Percentiles rank a stretch among this genome's conserved stretches.
These are phyloP conservation scores for Digitonthophagus gazella DNA, from an alignment of 2,888 invertebrate genomes.

Conservation along the genomic window DNA sequence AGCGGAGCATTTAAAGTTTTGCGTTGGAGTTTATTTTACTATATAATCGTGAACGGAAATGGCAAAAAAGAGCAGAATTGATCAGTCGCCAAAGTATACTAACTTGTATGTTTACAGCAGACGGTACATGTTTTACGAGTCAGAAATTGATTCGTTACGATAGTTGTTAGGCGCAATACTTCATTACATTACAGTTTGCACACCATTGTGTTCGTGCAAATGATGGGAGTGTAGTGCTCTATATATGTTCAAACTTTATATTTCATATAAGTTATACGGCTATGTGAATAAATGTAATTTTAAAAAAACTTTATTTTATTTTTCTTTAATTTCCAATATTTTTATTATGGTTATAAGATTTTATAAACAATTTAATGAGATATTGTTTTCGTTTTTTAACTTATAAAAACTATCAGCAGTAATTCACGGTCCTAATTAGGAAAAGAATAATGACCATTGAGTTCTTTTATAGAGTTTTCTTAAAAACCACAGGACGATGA, in stretches of 20 bases:
- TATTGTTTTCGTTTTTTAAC: too few relatives aligned
- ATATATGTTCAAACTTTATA: conserved; percentile 43
- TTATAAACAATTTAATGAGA: neutral
- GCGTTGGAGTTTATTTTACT: conserved; percentile 44
- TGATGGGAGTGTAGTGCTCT: conserved; percentile 37
- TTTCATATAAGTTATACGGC: conserved; percentile 44
- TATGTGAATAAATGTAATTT: conserved; percentile 46
- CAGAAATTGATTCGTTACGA: conserved; percentile 33
- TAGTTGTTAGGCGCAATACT: conserved; percentile 34
- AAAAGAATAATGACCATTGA: neutral
- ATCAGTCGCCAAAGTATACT: conserved; percentile 42
- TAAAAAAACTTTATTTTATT: conserved; percentile 33
- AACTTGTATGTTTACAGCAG: conserved; percentile 36
- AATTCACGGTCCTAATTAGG: neutral
- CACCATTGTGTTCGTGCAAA: conserved; percentile 37
- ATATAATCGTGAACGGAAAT: conserved; percentile 32
- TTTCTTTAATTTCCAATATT: neutral
- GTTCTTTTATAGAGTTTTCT: neutral
- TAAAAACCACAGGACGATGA: neutral
- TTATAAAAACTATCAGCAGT: neutral
- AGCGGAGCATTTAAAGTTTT: conserved; percentile 43
- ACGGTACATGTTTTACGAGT: conserved; percentile 8
- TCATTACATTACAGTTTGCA: conserved; percentile 13
- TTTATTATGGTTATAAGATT: too few relatives aligned
- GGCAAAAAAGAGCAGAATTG: conserved; percentile 35